These are phyloP conservation scores for Chaetorhynchus papuensis DNA, from an alignment of 2,113 vertebrate genomes.

Conservation along the genomic window DNA sequence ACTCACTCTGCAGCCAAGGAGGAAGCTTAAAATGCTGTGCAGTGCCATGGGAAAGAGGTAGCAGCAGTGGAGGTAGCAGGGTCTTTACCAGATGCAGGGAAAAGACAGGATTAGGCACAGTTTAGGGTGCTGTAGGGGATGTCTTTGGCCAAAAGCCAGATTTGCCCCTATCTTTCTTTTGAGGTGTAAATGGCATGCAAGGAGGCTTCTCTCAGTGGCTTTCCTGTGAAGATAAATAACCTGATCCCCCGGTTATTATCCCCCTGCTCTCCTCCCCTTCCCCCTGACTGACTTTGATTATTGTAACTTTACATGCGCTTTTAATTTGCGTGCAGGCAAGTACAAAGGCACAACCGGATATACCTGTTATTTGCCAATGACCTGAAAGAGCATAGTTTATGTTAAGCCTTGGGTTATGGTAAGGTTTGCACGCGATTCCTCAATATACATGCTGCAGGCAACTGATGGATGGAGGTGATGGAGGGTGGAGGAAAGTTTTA, in stretches of 20 bases:
- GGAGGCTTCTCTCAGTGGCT: background rate
- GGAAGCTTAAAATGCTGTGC: accelerated
- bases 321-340: constrained; percentile 76
- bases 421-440: constrained; percentile 81
- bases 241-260: constrained; percentile 56
- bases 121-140: background rate
- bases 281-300: constrained; percentile 65
- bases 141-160: constrained; percentile 9
- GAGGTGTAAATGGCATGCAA: constrained; percentile 57
- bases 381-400: constrained; percentile 76
- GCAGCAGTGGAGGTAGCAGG: background rate
- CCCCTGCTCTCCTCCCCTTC: constrained; percentile 55
- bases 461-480: constrained; percentile 63
- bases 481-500: constrained; percentile 63
- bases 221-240: constrained; percentile 60
- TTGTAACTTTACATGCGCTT: constrained; percentile 70
- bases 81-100: background rate
- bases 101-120: background rate
- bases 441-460: constrained; percentile 65
- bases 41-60: background rate
- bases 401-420: constrained; percentile 79
- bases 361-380: constrained; percentile 85
- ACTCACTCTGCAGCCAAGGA: background rate
- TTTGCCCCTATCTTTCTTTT: constrained; percentile 27
- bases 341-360: constrained; percentile 80